Evolutionary conservation across 2,113 vertebrate genomes (phyloP), one percentile per base, ranked within the genome.

Genomic region (Lepus europaeus): DNA sequence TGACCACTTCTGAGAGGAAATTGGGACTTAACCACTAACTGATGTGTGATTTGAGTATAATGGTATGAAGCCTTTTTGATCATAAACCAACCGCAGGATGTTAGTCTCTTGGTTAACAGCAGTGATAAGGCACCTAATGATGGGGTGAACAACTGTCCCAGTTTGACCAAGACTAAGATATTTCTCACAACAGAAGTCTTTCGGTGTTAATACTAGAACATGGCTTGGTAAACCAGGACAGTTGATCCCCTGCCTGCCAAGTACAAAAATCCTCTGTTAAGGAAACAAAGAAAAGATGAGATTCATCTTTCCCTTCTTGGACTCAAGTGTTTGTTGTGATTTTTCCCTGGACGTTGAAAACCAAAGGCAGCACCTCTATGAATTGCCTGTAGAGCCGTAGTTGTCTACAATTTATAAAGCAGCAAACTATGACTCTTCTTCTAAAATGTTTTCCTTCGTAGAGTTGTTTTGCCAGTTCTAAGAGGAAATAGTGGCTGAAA

Each of bases 401-500:
- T 53, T 25, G 25, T 61, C 90, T 63, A 56, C 0, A 11, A 86
- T 31, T 53, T 82, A 25, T 2, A n/a, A 76, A 79, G 76, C 80
- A 68, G 91, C 87, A 91, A 22, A 5, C 86, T 63, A 1, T 22
- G 73, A 74, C 72, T 93, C 83, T 82, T 76, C 69, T 87, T 59
- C 63, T 61, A 66, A 92, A 92, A 69, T 51, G 39, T 45, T 89
- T 92, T 93, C n/a, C 79, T 96, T 25, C n/a, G 27, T 45, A 17
- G 36, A 36, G 59, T 90, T 94, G 87, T 90, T 95, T 95, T 93
- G 85, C 91, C 96, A 95, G 61, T 56, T 87, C 86, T 63, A 63
- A 93, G 96, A 89, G 90, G 95, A 95, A 89, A 64, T 2, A 79
- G 77, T 95, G 85, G 88, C 85, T 86, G 95, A 78, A 80, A 85